Base-by-base conservation (phyloP, 1,140 invertebrate genomes). In the Trichogramma pretiosum region DNA sequence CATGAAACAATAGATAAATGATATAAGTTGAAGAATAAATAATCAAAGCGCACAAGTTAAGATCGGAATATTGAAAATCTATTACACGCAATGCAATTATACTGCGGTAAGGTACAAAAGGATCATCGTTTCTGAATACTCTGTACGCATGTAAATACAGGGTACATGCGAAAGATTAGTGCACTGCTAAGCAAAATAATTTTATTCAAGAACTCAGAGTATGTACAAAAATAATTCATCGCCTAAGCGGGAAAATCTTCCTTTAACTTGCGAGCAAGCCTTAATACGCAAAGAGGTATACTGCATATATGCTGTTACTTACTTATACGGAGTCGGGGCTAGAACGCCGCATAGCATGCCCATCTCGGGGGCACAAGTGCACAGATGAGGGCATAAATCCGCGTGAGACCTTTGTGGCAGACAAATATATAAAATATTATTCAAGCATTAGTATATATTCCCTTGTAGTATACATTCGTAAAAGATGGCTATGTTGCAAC, bases 391-490 rank as follows among this genome's bases (percentile, higher is more conserved):
- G 36, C 24, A 57, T 56, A 55, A 58, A 58, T 58, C 50, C 49
- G 24, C 52, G 36, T 41, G 46, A 41, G 40, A 48, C n/a, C n/a
- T n/a, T n/a, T n/a, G 35, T 35, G n/a, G 10, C 17, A 19, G 5
- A 32, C 18, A 23, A 28, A 42, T n/a, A 39, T 18, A n/a, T n/a
- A n/a, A n/a, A n/a, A n/a, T n/a, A n/a, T n/a, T 33, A n/a, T 37
- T 2, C 19, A 7, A 11, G 36, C 3, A 37, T 5, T 4, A 38
- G 24, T 9, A 11, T 26, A n/a, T 16, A 24, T 14, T 40, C 28
- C 28, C 17, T 40, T 18, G 7, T 45, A 28, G 54, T n/a, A 50
- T 44, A 54, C 52, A 44, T 57, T 54, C 57, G 57, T 61, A 61
- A 60, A 61, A 54, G 50, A 48, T n/a, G n/a, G n/a, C n/a, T n/a